Percentiles rank a stretch among this genome's conserved stretches.
Conservation (phyloP, 2,113 vertebrate species). For the Arvicanthis niloticus region DNA sequence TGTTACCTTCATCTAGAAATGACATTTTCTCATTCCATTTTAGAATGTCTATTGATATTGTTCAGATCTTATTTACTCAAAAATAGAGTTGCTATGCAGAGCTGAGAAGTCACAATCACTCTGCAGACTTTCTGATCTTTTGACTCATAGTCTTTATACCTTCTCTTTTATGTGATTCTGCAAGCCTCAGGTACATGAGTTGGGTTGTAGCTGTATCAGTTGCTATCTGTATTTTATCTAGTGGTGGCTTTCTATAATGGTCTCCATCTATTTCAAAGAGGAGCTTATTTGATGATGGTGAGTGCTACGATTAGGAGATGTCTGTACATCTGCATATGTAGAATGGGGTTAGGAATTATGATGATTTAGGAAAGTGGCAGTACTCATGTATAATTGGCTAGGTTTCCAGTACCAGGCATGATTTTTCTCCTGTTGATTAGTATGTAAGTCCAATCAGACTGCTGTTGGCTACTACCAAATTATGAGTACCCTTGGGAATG, state of each 20-base stretch:
- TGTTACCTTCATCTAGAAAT: not conserved
- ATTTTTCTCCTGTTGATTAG: not conserved
- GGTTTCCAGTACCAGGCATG: not conserved
- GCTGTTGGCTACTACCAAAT: not conserved
- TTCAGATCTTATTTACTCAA: not conserved
- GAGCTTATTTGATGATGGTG: not conserved
- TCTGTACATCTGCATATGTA: not conserved
- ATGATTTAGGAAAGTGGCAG: not conserved
- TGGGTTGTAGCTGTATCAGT: not conserved
- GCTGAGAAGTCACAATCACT: not conserved
- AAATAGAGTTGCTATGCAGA: not conserved
- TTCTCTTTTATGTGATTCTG: not conserved
- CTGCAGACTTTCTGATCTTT: not conserved
- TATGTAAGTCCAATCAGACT: not conserved
- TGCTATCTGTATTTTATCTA: not conserved
- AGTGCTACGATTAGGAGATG: not conserved
- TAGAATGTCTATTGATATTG: not conserved
- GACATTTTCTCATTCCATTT: not conserved
- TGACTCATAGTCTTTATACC: not conserved
- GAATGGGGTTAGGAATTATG: not conserved
- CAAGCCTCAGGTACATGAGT: not conserved
- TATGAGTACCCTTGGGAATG: not conserved
- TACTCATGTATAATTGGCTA: not conserved
- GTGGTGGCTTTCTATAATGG: not conserved
- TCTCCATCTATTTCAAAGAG: not conserved